A percentile compares a stretch with the other conserved stretches of the same genome.
phyloP scores from a whole-genome alignment of 2,113 vertebrate genomes.

The Ceuthmochares aereus region DNA sequence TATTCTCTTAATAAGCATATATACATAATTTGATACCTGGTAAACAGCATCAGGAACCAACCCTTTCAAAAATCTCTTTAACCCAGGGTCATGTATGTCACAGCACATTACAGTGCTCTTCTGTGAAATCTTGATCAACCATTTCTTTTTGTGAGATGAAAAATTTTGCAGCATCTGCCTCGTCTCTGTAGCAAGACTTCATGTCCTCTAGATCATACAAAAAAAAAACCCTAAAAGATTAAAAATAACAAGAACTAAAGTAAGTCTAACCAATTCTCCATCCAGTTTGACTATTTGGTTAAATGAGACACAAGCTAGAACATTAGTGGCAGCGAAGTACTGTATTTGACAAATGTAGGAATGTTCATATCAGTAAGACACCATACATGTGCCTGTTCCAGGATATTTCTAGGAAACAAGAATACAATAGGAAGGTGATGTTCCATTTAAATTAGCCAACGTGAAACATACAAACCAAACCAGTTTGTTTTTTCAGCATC shows the following conservation, averaged over 20 bases:
- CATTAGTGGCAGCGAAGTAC: not conserved
- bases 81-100: not conserved
- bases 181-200: not conserved
- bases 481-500: no score
- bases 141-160: not conserved
- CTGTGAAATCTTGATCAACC: not conserved
- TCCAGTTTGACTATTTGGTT: not conserved
- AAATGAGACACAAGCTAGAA: not conserved
- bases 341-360: not conserved
- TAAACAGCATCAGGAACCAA: not conserved
- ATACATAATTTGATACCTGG: not conserved
- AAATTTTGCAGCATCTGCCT: not conserved
- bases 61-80: not conserved
- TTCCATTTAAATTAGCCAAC: not conserved
- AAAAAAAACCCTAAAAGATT: not conserved
- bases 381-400: not conserved
- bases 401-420: conserved; percentile 39
- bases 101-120: not conserved
- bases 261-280: not conserved
- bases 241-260: not conserved
- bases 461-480: conserved; percentile 44
- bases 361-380: not conserved
- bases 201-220: not conserved
- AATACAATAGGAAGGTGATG: not conserved
- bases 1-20: conserved; percentile 37